Percentiles rank a stretch among this genome's conserved stretches.
Evolutionary conservation across 1,140 invertebrate species (phyloP).

Genomic region (Apis laboriosa): DNA sequence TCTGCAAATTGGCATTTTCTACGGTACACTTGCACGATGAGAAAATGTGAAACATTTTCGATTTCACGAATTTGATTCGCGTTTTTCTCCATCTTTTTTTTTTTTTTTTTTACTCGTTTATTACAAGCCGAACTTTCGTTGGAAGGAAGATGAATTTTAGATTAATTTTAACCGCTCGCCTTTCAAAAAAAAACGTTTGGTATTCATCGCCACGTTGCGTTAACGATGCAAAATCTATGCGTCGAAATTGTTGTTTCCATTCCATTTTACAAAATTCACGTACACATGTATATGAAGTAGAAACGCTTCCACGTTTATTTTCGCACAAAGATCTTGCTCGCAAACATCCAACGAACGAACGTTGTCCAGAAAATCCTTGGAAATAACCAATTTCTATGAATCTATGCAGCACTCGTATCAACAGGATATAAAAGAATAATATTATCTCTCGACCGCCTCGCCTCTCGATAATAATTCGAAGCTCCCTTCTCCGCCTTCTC

Average conservation of each 20-base stretch:
- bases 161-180: background rate
- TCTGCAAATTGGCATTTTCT: background rate
- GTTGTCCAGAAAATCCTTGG: background rate
- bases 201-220: background rate
- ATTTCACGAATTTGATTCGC: slow-evolving; percentile 1
- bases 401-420: no score
- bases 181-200: background rate
- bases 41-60: slow-evolving; percentile 7
- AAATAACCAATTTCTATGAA: no score
- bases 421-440: background rate
- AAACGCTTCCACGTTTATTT: no score
- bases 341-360: no score
- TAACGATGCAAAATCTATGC: background rate
- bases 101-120: background rate
- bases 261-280: background rate
- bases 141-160: no score
- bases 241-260: background rate
- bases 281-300: no score
- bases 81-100: background rate
- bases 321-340: background rate
- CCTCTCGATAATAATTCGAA: no score
- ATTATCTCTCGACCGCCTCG: no score
- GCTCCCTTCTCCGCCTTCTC: no score
- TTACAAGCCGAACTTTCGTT: background rate
- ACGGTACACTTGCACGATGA: background rate